Evolutionary conservation across 37 sponge, comb jelly and placozoan genomes (phyloP).

Genomic region (Halisarca cf. caerulea): DNA sequence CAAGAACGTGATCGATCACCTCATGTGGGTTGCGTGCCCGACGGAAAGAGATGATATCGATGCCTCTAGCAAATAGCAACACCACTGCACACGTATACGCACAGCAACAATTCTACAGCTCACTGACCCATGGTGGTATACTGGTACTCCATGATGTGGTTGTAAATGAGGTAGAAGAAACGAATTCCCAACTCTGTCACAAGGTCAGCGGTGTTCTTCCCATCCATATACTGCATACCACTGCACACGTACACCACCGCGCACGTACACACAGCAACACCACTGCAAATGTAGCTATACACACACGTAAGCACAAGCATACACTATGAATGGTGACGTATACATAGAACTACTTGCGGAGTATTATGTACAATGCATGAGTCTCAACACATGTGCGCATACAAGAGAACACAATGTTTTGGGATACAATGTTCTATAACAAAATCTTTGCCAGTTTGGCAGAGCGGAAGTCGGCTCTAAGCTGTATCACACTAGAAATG

Average conservation of each 20-base stretch:
- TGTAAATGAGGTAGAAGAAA: slow-evolving; percentile 73
- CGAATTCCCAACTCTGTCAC: slow-evolving; percentile 82
- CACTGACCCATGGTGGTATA: slow-evolving; percentile 67
- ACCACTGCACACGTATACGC: too few species aligned
- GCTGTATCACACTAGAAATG: slow-evolving; percentile 51
- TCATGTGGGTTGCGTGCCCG: too few species aligned
- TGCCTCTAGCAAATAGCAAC: too few species aligned
- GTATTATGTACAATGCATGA: background rate
- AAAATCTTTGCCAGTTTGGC: slow-evolving; percentile 57
- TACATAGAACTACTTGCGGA: background rate
- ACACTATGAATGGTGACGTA: background rate
- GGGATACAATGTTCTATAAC: background rate
- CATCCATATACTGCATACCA: slow-evolving; percentile 86
- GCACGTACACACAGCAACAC: too few species aligned
- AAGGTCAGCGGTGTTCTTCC: slow-evolving; percentile 72
- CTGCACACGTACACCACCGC: too few species aligned
- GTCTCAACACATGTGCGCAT: too few species aligned
- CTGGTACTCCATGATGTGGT: slow-evolving; percentile 74
- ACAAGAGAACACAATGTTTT: too few species aligned
- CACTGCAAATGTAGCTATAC: too few species aligned
- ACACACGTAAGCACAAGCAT: too few species aligned
- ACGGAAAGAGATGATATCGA: too few species aligned
- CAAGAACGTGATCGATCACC: too few species aligned
- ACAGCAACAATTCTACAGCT: too few species aligned
- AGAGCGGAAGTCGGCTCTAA: slow-evolving; percentile 75